Evolutionary conservation across 2,888 invertebrate genomes (phyloP), one percentile per base, ranked within the genome.

Genomic region (Diadegma fenestrale): DNA sequence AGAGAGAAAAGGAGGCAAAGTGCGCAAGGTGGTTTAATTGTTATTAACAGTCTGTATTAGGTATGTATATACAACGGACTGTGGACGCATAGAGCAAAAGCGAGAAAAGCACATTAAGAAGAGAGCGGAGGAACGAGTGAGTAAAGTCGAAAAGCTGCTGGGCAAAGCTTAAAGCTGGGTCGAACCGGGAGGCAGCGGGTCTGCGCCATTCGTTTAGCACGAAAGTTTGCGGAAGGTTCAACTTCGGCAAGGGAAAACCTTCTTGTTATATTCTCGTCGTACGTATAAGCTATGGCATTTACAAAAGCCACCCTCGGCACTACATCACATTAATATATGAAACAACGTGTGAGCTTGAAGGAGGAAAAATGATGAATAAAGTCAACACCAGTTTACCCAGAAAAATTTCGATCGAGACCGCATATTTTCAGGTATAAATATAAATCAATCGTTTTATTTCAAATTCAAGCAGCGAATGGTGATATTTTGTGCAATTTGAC

Each of bases 31-130:
- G 54, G 79, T 82, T 48, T 85, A 76, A 82, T 82, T 85, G 81
- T 82, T 85, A 82, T 85, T 82, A 85, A 82, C 85, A 85, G 73
- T 77, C 61, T 30, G 71, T 26, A 79, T 37, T 64, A 79, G 41
- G 43, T 68, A 10, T 68, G 68, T 41, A 45, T 68, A 68, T 43
- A 41, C 19, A 41, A 43, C 19, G 45, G 43, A 43, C 64, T 64
- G 37, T 64, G 64, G n/a, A 37, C 22, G 68, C 41, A 22, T 14
- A 54, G 37, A 14, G 75, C 6, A 22, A 58, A 63, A 45, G 54
- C 37, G 61, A 64, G 63, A 76, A 22, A 26, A 64, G 37, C 30
- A 72, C 72, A 26, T 54, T 51, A 26, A 61, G 61, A 61, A 30
- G n/a, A 45, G 58, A 41, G 37, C 26, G 73, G 33, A 22, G 22